Conservation (phyloP, 1,140 invertebrate genomes). For the Drosophila rufa region DNA sequence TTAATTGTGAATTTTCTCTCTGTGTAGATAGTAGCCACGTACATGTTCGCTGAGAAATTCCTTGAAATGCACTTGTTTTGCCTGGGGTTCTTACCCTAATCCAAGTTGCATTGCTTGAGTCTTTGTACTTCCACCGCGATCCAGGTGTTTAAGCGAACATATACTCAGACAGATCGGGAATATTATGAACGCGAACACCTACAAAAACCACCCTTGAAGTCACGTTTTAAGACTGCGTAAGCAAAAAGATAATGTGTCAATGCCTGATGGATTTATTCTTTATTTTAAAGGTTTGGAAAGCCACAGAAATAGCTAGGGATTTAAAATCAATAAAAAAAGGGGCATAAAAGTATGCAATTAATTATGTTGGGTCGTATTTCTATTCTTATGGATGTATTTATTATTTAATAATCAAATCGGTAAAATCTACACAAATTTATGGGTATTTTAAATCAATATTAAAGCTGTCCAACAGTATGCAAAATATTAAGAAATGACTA, state of each 20-base stretch:
- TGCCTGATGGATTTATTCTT: background rate
- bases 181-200: background rate
- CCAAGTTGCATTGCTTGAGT: background rate
- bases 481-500: too few species aligned
- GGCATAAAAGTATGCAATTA: background rate
- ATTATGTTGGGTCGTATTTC: too few species aligned
- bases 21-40: conserved; percentile 10
- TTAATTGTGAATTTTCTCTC: background rate
- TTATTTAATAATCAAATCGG: too few species aligned
- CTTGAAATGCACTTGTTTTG: conserved; percentile 17
- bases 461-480: too few species aligned
- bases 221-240: background rate
- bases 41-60: conserved; percentile 5
- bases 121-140: conserved; percentile 11
- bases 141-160: background rate
- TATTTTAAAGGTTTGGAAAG: background rate
- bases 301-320: background rate
- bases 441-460: background rate
- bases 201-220: background rate
- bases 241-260: too few species aligned
- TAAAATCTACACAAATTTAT: too few species aligned
- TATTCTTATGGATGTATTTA: too few species aligned
- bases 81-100: conserved; percentile 8
- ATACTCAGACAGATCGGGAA: background rate
- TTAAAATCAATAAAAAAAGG: background rate